phyloP scores from a whole-genome alignment of 1,140 invertebrate genomes.

The Diabrotica virgifera region DNA sequence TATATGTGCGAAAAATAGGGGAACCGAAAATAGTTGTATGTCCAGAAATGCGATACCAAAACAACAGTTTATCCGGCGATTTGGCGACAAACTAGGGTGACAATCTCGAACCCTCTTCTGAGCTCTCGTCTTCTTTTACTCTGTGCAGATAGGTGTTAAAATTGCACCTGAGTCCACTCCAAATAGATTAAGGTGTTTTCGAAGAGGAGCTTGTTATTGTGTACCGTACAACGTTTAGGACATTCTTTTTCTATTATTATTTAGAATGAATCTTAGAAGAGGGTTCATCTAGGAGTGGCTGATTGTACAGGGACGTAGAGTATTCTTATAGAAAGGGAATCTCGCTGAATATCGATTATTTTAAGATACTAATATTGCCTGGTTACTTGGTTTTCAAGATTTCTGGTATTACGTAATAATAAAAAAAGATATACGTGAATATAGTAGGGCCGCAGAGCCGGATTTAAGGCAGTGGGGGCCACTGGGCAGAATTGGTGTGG shows the following conservation, averaged over 20 bases:
- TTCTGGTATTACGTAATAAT: too few relatives aligned
- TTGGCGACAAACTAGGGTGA: constrained; percentile 20
- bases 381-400: too few relatives aligned
- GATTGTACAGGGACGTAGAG: too few relatives aligned
- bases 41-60: constrained; percentile 17
- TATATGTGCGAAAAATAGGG: constrained; percentile 18
- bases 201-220: constrained; percentile 11
- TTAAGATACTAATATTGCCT: too few relatives aligned
- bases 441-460: too few relatives aligned
- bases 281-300: constrained; percentile 3
- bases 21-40: constrained; percentile 10
- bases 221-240: constrained; percentile 16
- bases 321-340: too few relatives aligned
- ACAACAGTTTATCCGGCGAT: constrained; percentile 19
- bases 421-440: too few relatives aligned
- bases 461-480: too few relatives aligned
- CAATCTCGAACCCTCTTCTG: background rate
- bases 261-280: background rate
- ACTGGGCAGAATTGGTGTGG: too few relatives aligned
- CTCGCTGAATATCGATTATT: too few relatives aligned
- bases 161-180: constrained; percentile 21
- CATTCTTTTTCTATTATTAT: constrained; percentile 14
- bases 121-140: constrained; percentile 10
- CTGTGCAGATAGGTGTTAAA: constrained; percentile 21
- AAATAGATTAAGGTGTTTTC: constrained; percentile 22